Evolutionary conservation across 2,797 vertebrate genomes (phyloP).

Genomic region (Mormyrus hasselquistii): DNA sequence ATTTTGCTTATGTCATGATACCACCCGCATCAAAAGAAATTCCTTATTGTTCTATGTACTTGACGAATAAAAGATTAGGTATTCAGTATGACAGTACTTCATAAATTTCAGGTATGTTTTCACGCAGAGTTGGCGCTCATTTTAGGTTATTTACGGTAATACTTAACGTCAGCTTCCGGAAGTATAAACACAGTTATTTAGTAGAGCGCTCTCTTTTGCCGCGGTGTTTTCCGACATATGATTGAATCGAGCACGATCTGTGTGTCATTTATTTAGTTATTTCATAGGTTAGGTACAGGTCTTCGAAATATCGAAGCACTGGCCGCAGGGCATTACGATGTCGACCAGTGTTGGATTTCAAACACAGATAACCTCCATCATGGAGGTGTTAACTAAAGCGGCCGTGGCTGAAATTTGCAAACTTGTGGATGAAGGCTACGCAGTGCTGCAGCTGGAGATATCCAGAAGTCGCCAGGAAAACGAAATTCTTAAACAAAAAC

Average conservation of each 20-base stretch:
- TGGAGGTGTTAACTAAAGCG: conserved; percentile 62
- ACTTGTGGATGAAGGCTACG: conserved; percentile 60
- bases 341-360: conserved; percentile 53
- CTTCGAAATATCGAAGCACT: background rate
- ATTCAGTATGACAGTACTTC: background rate
- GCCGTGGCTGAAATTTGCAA: conserved; percentile 67
- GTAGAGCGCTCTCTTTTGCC: background rate
- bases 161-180: conserved; percentile 6
- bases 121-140: background rate
- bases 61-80: background rate
- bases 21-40: background rate
- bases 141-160: conserved; percentile 4
- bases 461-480: conserved; percentile 60
- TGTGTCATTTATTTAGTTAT: background rate
- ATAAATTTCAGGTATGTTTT: background rate
- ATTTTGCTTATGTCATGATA: background rate
- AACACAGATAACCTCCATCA: conserved; percentile 61
- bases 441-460: conserved; percentile 58
- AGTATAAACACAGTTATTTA: background rate
- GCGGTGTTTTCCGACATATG: background rate
- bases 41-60: background rate
- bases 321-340: conserved; percentile 37
- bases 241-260: background rate
- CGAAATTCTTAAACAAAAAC: conserved; percentile 53
- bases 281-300: background rate